A percentile compares a stretch with the other conserved stretches of the same genome.
These are phyloP conservation scores for Prolemur simus DNA, from an alignment of 2,113 vertebrate species.

Conservation along the genomic window DNA sequence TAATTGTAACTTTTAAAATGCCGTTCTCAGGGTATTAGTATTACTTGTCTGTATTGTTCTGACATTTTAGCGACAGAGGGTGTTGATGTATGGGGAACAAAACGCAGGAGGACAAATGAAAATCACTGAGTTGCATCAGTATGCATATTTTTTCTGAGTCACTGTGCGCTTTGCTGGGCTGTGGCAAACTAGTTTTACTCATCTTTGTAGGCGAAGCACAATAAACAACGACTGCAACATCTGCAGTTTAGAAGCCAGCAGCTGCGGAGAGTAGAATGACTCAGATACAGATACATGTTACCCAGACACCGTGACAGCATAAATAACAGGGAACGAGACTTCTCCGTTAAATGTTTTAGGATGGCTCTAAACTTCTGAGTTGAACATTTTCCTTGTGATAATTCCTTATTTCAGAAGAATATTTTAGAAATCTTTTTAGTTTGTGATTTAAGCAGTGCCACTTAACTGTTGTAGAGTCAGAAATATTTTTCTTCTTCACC, in stretches of 20 bases:
- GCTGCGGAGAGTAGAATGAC: constrained; percentile 67
- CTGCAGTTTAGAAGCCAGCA: constrained; percentile 63
- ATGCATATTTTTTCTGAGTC: constrained; percentile 76
- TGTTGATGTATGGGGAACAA: constrained; percentile 75
- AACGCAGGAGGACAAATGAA: constrained; percentile 60
- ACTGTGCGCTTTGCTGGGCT: constrained; percentile 70
- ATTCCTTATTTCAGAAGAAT: constrained; percentile 50
- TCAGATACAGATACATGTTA: constrained; percentile 64
- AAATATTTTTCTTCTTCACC: constrained; percentile 46
- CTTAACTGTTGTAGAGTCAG: constrained; percentile 39
- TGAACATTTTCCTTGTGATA: constrained; percentile 36
- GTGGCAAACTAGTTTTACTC: constrained; percentile 66
- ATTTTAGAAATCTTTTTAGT: background rate
- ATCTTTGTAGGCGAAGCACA: constrained; percentile 69
- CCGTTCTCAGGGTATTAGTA: constrained; percentile 47
- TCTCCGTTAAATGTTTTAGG: constrained; percentile 42
- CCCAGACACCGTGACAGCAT: constrained; percentile 53
- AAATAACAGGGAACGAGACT: constrained; percentile 61
- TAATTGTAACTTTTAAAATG: constrained; percentile 73
- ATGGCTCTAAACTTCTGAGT: constrained; percentile 45
- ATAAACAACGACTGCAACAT: constrained; percentile 69
- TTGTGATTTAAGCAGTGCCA: background rate
- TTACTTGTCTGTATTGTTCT: constrained; percentile 70
- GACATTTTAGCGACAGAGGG: constrained; percentile 75
- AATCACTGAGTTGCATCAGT: constrained; percentile 68